phyloP scores from a whole-genome alignment of 2,888 invertebrate species.

The Craniophora ligustri region DNA sequence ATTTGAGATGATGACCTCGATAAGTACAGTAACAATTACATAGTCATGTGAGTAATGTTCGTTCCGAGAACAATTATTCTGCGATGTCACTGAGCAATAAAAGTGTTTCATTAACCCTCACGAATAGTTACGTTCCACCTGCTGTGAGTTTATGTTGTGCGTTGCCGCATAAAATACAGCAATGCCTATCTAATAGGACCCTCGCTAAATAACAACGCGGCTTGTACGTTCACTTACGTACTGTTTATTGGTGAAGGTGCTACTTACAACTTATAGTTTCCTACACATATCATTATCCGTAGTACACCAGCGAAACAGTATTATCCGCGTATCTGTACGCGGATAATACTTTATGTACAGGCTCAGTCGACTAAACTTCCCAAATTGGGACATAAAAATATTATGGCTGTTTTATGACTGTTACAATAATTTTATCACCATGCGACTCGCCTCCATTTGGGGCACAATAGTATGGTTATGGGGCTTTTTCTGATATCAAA shows the following conservation, averaged over 20 bases:
- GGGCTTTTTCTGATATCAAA: slow-evolving; percentile 51
- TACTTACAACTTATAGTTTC: slow-evolving; percentile 48
- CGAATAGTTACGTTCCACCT: slow-evolving; percentile 58
- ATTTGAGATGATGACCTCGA: slow-evolving; percentile 5
- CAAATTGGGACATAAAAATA: slow-evolving; percentile 57
- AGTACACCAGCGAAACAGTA: slow-evolving; percentile 23
- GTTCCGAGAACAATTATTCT: slow-evolving; percentile 45
- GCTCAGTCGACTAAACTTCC: slow-evolving; percentile 38
- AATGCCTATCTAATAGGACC: slow-evolving; percentile 53
- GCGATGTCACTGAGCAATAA: slow-evolving; percentile 43
- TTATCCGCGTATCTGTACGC: slow-evolving; percentile 22
- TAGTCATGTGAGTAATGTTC: slow-evolving; percentile 15
- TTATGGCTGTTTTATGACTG: slow-evolving; percentile 55
- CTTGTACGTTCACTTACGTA: slow-evolving; percentile 40
- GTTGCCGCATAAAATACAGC: slow-evolving; percentile 52
- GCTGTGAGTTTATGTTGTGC: slow-evolving; percentile 59
- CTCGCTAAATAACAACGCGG: slow-evolving; percentile 49
- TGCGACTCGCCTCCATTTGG: slow-evolving; percentile 56
- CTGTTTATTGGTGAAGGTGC: slow-evolving; percentile 50
- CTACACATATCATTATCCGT: slow-evolving; percentile 26
- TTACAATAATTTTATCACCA: slow-evolving; percentile 58
- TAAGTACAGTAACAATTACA: slow-evolving; percentile 37
- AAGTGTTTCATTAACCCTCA: slow-evolving; percentile 48
- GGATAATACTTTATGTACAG: slow-evolving; percentile 46
- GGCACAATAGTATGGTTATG: slow-evolving; percentile 51